Evolutionary conservation across 2,113 vertebrate genomes (phyloP), one percentile per base, ranked within the genome.

Genomic region (Tyto alba): DNA sequence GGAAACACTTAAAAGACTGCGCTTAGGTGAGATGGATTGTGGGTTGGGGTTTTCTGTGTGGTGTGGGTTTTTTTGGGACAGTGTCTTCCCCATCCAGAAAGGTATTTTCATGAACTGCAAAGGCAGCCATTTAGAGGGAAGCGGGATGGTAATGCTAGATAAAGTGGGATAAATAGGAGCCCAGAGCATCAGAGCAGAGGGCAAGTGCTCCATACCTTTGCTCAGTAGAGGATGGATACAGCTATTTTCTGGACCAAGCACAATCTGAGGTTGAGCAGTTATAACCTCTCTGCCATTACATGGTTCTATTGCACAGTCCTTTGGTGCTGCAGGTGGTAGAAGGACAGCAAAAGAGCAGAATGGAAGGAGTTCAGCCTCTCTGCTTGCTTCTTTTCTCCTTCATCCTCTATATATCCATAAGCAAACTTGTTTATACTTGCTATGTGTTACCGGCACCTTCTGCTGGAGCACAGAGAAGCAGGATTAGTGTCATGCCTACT

Each of bases 51-150:
- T 9, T 5, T 82, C 29, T 72, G 19, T 77, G 47, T 32, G 17
- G 13, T 3, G 4, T 9, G 14, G 10, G 3, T 0, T 5, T 29
- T 63, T 78, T 62, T 74, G 15, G 2, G 4, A 7, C 23, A 43
- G 10, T 25, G 21, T 76, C 88, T 73, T 69, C 45, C 5, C 2
- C 9, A 29, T n/a, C 11, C 48, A 38, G 15, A 29, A 15, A 43
- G 14, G n/a, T 69, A 50, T 79, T 90, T 88, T 85, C 30, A 57
- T 73, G 38, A 85, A 26, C 52, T 56, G 9, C 41, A n/a, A 74
- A 73, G 67, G 17, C 45, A 94, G 55, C 40, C 27, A 13, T 85
- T 73, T 59, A 76, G 34, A 88, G 25, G 13, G 34, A 78, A 67
- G 21, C 45, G 68, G n/a, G 30, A 32, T 41, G 9, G 27, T 60